These are phyloP conservation scores for Tiaroga cobitis DNA, from an alignment of 2,797 vertebrate species.

Conservation along the genomic window DNA sequence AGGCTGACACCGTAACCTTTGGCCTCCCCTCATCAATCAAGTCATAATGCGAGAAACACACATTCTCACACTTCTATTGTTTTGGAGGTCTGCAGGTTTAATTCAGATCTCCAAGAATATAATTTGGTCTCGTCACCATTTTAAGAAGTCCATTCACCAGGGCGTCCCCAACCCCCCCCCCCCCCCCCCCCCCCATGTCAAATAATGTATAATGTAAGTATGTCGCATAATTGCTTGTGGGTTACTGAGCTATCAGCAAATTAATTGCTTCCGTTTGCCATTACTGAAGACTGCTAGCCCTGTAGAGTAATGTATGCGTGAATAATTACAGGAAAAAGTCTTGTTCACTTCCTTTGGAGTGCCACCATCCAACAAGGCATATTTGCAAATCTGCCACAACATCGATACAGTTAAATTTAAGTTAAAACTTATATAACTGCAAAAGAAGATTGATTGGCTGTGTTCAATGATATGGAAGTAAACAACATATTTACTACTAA, in stretches of 20 bases:
- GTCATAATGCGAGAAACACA: conserved; percentile 33
- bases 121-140: not conserved
- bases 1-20: conserved; percentile 48
- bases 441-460: not conserved
- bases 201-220: conserved; percentile 28
- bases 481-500: not conserved
- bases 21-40: conserved; percentile 47
- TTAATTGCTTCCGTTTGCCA: conserved; percentile 47
- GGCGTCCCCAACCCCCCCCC: not conserved
- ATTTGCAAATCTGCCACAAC: not conserved
- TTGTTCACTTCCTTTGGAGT: not conserved
- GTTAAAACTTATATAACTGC: not conserved
- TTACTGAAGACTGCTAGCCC: conserved; percentile 16
- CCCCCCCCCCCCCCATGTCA: not conserved
- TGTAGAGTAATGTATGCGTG: not conserved
- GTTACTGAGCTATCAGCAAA: conserved; percentile 31
- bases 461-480: not conserved
- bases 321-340: conserved; percentile 44
- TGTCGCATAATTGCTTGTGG: conserved; percentile 47
- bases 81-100: conserved; percentile 1
- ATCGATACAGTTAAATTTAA: not conserved
- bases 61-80: conserved; percentile 10
- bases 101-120: conserved; percentile 13
- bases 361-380: not conserved
- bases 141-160: conserved; percentile 16